phyloP scores from a whole-genome alignment of 2,797 vertebrate genomes.

The Kryptolebias ocellatus region DNA sequence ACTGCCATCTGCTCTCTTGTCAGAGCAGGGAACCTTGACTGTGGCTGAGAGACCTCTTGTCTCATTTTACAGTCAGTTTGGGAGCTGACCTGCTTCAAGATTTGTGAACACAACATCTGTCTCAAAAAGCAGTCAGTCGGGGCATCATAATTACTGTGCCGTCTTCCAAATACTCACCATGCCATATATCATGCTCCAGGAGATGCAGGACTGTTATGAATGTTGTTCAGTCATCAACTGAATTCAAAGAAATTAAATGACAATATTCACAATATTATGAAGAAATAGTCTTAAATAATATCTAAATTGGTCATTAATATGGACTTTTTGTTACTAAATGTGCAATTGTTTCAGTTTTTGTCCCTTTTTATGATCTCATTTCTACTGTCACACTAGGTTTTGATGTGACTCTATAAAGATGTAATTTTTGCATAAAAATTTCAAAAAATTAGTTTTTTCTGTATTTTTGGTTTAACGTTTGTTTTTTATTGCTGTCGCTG shows the following conservation, averaged over 20 bases:
- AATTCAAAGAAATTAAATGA: neutral
- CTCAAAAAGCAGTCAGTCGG: conserved; percentile 47
- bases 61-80: conserved; percentile 71
- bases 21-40: conserved; percentile 71
- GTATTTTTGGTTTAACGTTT: no score
- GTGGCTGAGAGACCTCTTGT: conserved; percentile 67
- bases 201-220: neutral
- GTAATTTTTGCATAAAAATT: neutral
- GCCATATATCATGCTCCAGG: neutral
- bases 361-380: neutral
- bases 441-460: no score
- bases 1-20: conserved; percentile 75
- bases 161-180: conserved; percentile 12
- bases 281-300: neutral
- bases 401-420: neutral
- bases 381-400: neutral
- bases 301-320: neutral
- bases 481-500: no score
- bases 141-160: conserved; percentile 40
- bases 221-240: neutral
- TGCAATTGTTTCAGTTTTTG: neutral
- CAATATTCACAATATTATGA: conserved; percentile 8
- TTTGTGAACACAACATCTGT: conserved; percentile 70
- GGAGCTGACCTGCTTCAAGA: conserved; percentile 65
- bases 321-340: neutral